Conservation (phyloP, 2,113 vertebrate species). For the Tricholaema leucomelas region DNA sequence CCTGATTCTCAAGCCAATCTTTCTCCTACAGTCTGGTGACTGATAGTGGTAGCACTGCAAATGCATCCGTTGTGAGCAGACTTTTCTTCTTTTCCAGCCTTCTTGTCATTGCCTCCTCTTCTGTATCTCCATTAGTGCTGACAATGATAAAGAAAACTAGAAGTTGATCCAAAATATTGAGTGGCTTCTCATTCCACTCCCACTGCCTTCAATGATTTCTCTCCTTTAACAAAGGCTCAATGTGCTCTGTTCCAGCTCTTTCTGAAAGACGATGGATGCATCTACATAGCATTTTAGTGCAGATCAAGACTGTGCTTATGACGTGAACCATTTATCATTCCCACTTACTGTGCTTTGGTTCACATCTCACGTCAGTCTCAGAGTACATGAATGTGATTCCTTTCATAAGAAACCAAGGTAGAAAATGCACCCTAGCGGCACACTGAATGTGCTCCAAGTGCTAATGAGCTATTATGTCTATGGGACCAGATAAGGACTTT, state of each 20-base stretch:
- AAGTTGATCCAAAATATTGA: conserved; percentile 9
- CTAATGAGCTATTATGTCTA: neutral
- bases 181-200: neutral
- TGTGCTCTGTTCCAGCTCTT: neutral
- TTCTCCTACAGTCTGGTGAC: neutral
- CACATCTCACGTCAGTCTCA: neutral
- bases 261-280: neutral
- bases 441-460: neutral
- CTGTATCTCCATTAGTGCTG: conserved; percentile 5
- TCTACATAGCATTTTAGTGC: neutral
- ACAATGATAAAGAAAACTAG: conserved; percentile 6
- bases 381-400: neutral
- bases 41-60: neutral
- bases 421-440: neutral
- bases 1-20: neutral
- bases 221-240: neutral
- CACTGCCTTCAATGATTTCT: neutral
- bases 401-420: neutral
- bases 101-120: neutral
- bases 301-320: neutral
- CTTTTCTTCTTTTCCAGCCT: neutral
- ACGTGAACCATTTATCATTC: conserved; percentile 13
- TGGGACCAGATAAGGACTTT: neutral
- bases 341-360: neutral
- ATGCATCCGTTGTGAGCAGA: neutral